Percentiles rank a stretch among this genome's conserved stretches.
phyloP scores from a whole-genome alignment of 2,113 vertebrate species.

The Pimephales promelas region DNA sequence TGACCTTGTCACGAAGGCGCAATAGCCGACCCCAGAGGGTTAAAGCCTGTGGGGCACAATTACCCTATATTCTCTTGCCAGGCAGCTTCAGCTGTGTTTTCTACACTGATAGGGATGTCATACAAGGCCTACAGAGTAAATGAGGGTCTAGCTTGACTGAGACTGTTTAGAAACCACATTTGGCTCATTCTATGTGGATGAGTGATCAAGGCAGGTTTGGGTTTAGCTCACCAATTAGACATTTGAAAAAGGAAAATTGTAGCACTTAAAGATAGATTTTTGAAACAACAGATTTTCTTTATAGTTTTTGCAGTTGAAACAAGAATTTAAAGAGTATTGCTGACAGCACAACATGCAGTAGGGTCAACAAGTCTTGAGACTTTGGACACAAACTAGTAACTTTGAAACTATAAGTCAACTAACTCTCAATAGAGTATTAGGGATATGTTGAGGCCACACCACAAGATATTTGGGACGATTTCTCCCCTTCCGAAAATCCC shows the following conservation, averaged over 20 bases:
- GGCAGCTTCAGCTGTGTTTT: constrained; percentile 48
- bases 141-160: constrained; percentile 50
- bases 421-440: too few species aligned
- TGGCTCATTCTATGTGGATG: constrained; percentile 43
- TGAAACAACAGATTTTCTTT: not conserved
- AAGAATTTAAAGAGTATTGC: not conserved
- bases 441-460: too few species aligned
- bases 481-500: too few species aligned
- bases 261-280: not conserved
- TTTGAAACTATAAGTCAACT: too few species aligned
- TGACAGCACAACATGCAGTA: not conserved
- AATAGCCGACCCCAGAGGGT: too few species aligned
- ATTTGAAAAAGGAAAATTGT: constrained; percentile 43
- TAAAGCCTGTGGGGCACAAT: constrained; percentile 54
- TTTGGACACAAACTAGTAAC: too few species aligned
- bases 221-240: constrained; percentile 49
- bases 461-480: too few species aligned
- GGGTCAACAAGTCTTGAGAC: not conserved
- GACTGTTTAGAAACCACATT: constrained; percentile 43
- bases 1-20: too few species aligned
- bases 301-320: not conserved
- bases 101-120: constrained; percentile 50
- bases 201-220: constrained; percentile 56
- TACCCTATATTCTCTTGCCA: constrained; percentile 52
- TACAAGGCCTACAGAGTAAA: constrained; percentile 57